Percentiles rank a stretch among this genome's conserved stretches.
phyloP scores from a whole-genome alignment of 2,113 vertebrate species.

The Saccopteryx leptura region DNA sequence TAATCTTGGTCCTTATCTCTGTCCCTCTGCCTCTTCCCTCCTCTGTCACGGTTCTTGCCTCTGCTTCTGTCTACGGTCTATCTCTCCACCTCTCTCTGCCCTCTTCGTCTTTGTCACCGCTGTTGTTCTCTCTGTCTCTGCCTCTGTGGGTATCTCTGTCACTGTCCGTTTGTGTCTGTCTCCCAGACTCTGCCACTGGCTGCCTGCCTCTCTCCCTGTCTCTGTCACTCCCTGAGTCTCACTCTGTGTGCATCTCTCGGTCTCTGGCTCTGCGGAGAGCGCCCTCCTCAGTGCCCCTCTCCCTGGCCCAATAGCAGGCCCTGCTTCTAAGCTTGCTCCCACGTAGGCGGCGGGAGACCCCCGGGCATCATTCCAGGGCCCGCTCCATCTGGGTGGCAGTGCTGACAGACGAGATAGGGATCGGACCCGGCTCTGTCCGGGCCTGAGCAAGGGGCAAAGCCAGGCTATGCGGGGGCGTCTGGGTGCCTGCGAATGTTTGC shows the following conservation, averaged over 20 bases:
- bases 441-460: constrained; percentile 81
- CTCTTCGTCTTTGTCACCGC: neutral
- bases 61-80: neutral
- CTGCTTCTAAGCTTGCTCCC: constrained; percentile 45
- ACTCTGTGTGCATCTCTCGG: neutral
- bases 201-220: no score
- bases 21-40: neutral
- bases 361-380: constrained; percentile 72
- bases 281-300: neutral
- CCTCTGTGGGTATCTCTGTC: neutral
- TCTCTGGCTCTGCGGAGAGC: neutral
- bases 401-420: constrained; percentile 81
- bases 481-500: constrained; percentile 48
- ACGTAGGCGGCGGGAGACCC: constrained; percentile 50
- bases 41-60: neutral
- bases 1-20: neutral
- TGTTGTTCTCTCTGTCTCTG: neutral
- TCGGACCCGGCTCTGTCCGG: constrained; percentile 71
- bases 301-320: neutral
- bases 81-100: neutral
- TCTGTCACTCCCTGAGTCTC: neutral
- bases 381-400: constrained; percentile 73
- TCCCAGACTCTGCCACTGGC: neutral
- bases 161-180: neutral
- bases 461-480: constrained; percentile 55